phyloP scores from a whole-genome alignment of 2,113 vertebrate genomes.

The Chauna torquata region DNA sequence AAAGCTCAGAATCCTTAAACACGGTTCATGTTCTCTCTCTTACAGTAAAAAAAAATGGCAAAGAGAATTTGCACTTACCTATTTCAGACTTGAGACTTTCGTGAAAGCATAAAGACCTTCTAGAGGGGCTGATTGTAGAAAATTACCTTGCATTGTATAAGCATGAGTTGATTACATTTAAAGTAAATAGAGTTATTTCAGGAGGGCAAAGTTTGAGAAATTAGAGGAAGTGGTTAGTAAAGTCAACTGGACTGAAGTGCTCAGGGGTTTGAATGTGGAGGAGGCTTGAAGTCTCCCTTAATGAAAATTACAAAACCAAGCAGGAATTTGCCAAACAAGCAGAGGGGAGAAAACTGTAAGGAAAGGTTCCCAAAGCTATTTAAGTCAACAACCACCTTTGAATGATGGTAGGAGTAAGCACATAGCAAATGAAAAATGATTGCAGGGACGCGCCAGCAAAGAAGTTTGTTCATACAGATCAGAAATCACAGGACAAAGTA shows the following conservation, averaged over 20 bases:
- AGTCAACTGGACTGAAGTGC: conserved; percentile 14
- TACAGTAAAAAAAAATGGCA: background rate
- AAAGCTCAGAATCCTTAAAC: background rate
- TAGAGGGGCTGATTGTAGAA: conserved; percentile 4
- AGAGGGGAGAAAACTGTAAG: background rate
- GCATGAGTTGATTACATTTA: background rate
- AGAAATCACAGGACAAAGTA: background rate
- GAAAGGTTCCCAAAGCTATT: background rate
- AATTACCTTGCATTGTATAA: conserved; percentile 13
- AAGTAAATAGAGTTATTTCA: conserved; percentile 32
- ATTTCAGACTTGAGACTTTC: background rate
- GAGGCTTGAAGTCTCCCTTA: conserved; percentile 18
- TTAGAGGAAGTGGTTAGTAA: background rate
- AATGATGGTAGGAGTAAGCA: background rate
- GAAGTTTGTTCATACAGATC: background rate
- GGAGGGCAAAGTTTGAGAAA: background rate
- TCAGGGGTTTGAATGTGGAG: background rate
- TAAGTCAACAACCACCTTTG: background rate
- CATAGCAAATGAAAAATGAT: background rate
- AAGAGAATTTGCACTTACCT: background rate
- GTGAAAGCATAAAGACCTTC: background rate
- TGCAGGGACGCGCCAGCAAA: background rate
- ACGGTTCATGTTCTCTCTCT: background rate
- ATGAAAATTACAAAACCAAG: conserved; percentile 11
- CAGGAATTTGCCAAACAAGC: conserved; percentile 41